phyloP scores from a whole-genome alignment of 2,888 invertebrate species.

The Lysandra coridon region DNA sequence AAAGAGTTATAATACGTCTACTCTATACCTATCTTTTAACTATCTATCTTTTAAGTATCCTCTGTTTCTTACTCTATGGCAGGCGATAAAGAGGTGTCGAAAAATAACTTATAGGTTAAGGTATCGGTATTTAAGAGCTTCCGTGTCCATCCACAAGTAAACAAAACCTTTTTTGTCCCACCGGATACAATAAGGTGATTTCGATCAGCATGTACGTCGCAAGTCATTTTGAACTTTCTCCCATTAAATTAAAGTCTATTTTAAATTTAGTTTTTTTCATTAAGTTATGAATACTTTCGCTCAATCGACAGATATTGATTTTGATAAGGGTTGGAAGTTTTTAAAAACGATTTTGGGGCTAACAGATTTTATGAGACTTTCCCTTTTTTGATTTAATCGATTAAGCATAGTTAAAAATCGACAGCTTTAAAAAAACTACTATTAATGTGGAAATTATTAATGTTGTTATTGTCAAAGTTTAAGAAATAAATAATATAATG shows the following conservation, averaged over 20 bases:
- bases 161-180: constrained; percentile 26
- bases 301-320: constrained; percentile 42
- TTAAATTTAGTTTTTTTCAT: not conserved
- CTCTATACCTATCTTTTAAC: too few species aligned
- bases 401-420: not conserved
- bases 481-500: too few species aligned
- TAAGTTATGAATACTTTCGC: constrained; percentile 41
- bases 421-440: not conserved
- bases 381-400: constrained; percentile 23
- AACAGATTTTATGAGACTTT: constrained; percentile 30
- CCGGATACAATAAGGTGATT: constrained; percentile 26
- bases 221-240: constrained; percentile 14
- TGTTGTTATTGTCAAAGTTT: too few species aligned
- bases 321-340: constrained; percentile 44
- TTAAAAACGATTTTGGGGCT: constrained; percentile 36
- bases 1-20: too few species aligned
- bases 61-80: constrained; percentile 51
- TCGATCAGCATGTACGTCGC: not conserved
- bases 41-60: too few species aligned
- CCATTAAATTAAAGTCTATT: not conserved
- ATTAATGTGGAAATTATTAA: not conserved
- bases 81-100: constrained; percentile 62
- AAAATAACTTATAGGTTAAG: constrained; percentile 61
- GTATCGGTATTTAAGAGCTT: constrained; percentile 66
- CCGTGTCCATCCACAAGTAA: constrained; percentile 38